A percentile compares a stretch with the other conserved stretches of the same genome.
Conservation (phyloP, 2,113 vertebrate species). For the Ammodytes dubius region DNA sequence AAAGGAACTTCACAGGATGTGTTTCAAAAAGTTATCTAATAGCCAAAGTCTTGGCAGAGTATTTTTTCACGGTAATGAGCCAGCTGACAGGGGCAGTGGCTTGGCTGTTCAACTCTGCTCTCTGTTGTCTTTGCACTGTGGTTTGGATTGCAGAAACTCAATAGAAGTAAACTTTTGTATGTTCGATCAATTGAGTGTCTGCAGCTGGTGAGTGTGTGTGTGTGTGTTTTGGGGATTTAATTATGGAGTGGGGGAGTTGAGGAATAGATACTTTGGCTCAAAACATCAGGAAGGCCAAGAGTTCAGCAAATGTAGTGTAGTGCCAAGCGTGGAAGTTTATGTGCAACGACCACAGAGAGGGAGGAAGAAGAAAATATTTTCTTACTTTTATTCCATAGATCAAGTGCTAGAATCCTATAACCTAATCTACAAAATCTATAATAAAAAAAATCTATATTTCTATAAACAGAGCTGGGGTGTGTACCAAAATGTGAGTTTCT, state of each 20-base stretch:
- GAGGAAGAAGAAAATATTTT: neutral
- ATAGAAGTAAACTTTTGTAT: conserved; percentile 11
- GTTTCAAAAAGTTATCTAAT: conserved; percentile 60
- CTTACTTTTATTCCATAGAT: neutral
- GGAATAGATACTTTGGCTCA: neutral
- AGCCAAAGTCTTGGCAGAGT: conserved; percentile 50
- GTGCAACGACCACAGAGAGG: neutral
- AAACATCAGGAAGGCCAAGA: neutral
- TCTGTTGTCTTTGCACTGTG: conserved; percentile 4
- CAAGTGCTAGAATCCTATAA: neutral
- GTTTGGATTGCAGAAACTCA: conserved; percentile 6
- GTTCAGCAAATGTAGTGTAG: neutral
- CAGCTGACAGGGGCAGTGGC: conserved; percentile 42
- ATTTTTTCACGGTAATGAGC: conserved; percentile 62
- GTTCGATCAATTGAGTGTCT: neutral
- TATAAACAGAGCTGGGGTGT: neutral
- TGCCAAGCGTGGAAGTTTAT: neutral
- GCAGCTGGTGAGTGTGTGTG: neutral
- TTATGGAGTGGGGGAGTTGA: neutral
- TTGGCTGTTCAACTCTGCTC: conserved; percentile 18
- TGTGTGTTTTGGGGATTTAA: neutral
- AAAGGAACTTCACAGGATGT: conserved; percentile 54
- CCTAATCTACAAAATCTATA: neutral
- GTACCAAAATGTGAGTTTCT: no score
- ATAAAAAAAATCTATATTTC: neutral